These are phyloP conservation scores for Brachycybe producta DNA, from an alignment of 2,888 invertebrate genomes.

Conservation along the genomic window DNA sequence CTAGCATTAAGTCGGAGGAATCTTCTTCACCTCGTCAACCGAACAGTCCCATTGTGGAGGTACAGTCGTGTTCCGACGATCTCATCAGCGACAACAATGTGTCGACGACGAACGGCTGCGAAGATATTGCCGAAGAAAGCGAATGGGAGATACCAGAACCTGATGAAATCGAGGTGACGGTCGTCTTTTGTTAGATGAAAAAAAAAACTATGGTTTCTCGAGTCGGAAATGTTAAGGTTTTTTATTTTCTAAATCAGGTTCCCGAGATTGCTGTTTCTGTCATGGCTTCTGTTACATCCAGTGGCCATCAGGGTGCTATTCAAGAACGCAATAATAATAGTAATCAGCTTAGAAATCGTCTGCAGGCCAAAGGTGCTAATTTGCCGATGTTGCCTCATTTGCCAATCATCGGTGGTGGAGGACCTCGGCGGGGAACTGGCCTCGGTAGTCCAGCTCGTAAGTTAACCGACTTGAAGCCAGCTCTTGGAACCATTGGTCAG, in stretches of 20 bases:
- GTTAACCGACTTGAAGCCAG: conserved; percentile 15
- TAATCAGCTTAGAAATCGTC: conserved; percentile 47
- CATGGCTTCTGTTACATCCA: conserved; percentile 12
- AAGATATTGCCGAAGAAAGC: conserved; percentile 25
- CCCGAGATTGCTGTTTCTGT: conserved; percentile 18
- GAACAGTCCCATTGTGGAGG: conserved; percentile 42
- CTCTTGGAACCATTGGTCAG: conserved; percentile 4
- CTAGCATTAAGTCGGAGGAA: conserved; percentile 78
- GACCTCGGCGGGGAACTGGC: neutral
- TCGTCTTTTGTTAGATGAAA: neutral
- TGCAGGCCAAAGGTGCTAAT: conserved; percentile 43
- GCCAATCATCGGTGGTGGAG: conserved; percentile 25
- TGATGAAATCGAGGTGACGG: conserved; percentile 22
- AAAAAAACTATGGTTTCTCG: neutral
- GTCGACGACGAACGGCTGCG: conserved; percentile 32
- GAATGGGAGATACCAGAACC: conserved; percentile 24
- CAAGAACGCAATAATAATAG: conserved; percentile 28
- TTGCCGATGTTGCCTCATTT: conserved; percentile 38
- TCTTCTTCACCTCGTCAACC: conserved; percentile 48
- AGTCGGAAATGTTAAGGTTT: neutral
- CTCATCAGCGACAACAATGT: conserved; percentile 42
- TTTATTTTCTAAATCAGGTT: conserved; percentile 11
- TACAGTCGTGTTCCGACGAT: conserved; percentile 32
- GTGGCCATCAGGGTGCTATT: conserved; percentile 3
- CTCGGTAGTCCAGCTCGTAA: conserved; percentile 12